Evolutionary conservation across 2,888 invertebrate species (phyloP).

Genomic region (Drosophila mimetica): DNA sequence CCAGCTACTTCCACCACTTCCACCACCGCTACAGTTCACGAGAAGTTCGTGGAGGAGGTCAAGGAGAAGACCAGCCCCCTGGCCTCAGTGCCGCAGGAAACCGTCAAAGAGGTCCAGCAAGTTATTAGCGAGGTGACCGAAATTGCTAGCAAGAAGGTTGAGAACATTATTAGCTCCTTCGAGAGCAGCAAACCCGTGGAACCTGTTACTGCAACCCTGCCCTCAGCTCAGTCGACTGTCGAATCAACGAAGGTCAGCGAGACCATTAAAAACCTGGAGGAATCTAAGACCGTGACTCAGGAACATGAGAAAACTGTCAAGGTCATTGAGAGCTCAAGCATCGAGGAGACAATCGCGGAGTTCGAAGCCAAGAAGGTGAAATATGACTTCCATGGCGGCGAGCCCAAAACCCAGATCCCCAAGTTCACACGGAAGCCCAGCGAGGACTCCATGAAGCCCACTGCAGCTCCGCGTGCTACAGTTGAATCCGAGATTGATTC

Average conservation of each 20-base stretch:
- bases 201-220: not conserved
- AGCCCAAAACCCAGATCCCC: constrained; percentile 70
- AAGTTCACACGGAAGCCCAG: constrained; percentile 56
- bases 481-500: constrained; percentile 56
- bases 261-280: constrained; percentile 65
- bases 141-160: constrained; percentile 73
- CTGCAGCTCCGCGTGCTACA: constrained; percentile 68
- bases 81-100: constrained; percentile 56
- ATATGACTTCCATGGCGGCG: constrained; percentile 75
- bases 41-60: constrained; percentile 74
- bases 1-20: constrained; percentile 46
- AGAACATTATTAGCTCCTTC: constrained; percentile 73
- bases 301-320: constrained; percentile 55
- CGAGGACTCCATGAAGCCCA: constrained; percentile 59
- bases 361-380: constrained; percentile 74
- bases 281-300: constrained; percentile 38
- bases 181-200: constrained; percentile 60
- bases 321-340: constrained; percentile 61
- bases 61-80: constrained; percentile 69
- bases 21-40: constrained; percentile 56
- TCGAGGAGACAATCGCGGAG: constrained; percentile 75
- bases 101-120: constrained; percentile 61
- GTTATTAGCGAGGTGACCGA: constrained; percentile 70
- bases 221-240: constrained; percentile 15
- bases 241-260: constrained; percentile 69